phyloP scores from a whole-genome alignment of 2,888 invertebrate genomes.

The Lepeophtheirus nordmannii region DNA sequence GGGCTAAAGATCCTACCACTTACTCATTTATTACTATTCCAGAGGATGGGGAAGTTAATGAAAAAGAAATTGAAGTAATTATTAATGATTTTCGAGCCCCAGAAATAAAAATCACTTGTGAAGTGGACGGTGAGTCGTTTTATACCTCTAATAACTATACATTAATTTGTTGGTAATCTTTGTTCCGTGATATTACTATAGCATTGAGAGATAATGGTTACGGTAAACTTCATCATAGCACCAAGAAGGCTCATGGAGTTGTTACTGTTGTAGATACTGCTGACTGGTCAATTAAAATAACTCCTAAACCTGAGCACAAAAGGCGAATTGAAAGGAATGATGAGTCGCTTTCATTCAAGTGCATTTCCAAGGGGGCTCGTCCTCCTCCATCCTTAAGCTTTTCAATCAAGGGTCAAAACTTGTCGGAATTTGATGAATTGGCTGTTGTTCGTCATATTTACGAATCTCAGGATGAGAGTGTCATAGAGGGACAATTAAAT shows the following conservation, averaged over 20 bases:
- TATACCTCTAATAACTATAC: no score
- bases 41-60: neutral
- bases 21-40: neutral
- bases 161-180: no score
- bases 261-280: neutral
- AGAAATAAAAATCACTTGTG: no score
- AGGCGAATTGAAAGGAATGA: neutral
- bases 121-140: no score
- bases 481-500: no score
- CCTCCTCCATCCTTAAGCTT: neutral
- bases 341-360: neutral
- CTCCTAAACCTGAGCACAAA: neutral
- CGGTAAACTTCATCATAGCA: conserved; percentile 9
- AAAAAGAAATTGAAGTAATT: conserved; percentile 5
- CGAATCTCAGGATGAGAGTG: no score
- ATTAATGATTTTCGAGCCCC: neutral
- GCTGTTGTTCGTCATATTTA: no score
- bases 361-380: conserved; percentile 4
- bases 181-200: neutral
- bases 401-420: neutral
- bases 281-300: neutral
- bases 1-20: neutral
- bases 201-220: conserved; percentile 14
- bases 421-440: neutral
- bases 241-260: neutral